phyloP scores from a whole-genome alignment of 2,113 vertebrate genomes.

The Irena cyanogastra region DNA sequence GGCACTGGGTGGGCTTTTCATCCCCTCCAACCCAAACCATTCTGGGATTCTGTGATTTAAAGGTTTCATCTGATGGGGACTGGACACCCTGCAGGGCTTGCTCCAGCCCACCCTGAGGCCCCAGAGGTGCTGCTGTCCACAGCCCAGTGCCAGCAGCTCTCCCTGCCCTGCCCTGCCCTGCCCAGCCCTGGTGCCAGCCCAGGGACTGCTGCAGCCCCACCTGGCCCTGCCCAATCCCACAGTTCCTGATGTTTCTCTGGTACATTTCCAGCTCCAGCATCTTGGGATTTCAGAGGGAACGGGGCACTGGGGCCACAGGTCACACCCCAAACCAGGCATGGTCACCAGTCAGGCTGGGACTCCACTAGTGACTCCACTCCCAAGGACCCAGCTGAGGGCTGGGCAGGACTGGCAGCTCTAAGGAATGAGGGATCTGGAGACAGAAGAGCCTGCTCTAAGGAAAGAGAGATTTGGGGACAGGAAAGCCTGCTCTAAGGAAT shows the following conservation, averaged over 20 bases:
- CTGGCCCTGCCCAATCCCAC: not conserved
- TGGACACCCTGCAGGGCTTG: not conserved
- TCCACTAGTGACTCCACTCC: accelerated
- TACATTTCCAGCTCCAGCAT: not conserved
- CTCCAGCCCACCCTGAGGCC: not conserved
- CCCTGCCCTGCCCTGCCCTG: not conserved
- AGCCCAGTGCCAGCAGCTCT: not conserved
- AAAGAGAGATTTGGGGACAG: too few species aligned
- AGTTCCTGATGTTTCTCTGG: not conserved
- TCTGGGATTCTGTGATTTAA: not conserved
- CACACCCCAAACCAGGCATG: not conserved
- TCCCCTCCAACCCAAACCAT: not conserved
- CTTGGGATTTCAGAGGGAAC: not conserved
- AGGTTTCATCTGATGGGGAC: not conserved
- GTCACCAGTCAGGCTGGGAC: accelerated
- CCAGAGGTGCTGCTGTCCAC: accelerated
- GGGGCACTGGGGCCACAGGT: not conserved
- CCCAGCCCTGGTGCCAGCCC: not conserved
- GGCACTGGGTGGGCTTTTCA: not conserved
- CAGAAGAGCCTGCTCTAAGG: too few species aligned
- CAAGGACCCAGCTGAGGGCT: too few species aligned
- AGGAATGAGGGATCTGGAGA: too few species aligned
- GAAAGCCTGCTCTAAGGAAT: too few species aligned
- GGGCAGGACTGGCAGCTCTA: too few species aligned
- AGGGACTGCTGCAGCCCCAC: not conserved